These are phyloP conservation scores for Labeo calbasu DNA, from an alignment of 2,797 vertebrate genomes.

Conservation along the genomic window DNA sequence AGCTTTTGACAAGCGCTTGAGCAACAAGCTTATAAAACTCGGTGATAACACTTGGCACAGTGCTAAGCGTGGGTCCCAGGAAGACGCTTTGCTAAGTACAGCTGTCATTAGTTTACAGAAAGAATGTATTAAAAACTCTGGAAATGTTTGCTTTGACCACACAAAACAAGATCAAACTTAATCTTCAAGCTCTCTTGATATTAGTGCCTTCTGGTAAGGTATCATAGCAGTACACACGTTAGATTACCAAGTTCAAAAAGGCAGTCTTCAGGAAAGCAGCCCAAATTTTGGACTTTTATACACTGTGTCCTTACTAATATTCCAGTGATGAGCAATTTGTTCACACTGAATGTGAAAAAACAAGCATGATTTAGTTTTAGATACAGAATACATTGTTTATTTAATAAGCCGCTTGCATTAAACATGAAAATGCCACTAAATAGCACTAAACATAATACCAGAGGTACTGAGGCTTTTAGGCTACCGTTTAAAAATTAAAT, in stretches of 20 bases:
- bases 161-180: background rate
- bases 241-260: background rate
- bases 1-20: conserved; percentile 66
- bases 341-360: no score
- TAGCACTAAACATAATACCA: background rate
- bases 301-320: background rate
- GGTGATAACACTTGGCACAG: conserved; percentile 70
- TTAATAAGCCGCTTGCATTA: background rate
- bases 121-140: background rate
- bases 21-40: conserved; percentile 65
- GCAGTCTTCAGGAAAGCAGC: background rate
- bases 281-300: background rate
- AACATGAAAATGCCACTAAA: conserved; percentile 15
- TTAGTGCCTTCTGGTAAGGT: background rate
- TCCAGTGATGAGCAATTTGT: background rate
- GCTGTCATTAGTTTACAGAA: conserved; percentile 42
- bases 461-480: background rate
- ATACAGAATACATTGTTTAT: background rate
- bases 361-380: no score
- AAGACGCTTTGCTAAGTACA: conserved; percentile 66
- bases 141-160: background rate
- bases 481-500: background rate
- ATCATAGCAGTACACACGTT: background rate
- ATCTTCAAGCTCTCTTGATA: background rate
- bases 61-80: conserved; percentile 67